These are phyloP conservation scores for Macrosoma leucophasiata DNA, from an alignment of 2,888 invertebrate genomes.

Conservation along the genomic window DNA sequence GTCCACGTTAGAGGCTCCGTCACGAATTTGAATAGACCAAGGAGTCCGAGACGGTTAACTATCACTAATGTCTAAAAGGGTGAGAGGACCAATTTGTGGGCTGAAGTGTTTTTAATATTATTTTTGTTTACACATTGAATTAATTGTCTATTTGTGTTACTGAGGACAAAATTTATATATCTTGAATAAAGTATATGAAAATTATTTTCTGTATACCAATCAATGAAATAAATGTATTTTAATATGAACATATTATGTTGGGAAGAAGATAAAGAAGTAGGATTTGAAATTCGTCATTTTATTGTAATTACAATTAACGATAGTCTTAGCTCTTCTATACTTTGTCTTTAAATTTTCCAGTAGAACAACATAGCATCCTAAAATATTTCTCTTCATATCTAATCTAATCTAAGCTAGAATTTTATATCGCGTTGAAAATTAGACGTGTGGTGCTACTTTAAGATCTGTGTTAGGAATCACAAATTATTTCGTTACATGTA, in stretches of 20 bases:
- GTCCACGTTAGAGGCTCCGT: conserved; percentile 60
- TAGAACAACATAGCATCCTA: conserved; percentile 28
- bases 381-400: conserved; percentile 32
- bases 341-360: conserved; percentile 30
- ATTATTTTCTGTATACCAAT: too few relatives aligned
- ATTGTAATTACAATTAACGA: conserved; percentile 15
- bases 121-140: too few relatives aligned
- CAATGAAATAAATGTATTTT: too few relatives aligned
- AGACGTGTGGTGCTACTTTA: conserved; percentile 60
- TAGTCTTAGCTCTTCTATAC: conserved; percentile 26
- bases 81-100: conserved; percentile 13
- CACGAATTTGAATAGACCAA: conserved; percentile 51
- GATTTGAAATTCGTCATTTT: conserved; percentile 3
- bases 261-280: too few relatives aligned
- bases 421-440: conserved; percentile 26
- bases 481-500: too few relatives aligned
- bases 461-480: too few relatives aligned
- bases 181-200: too few relatives aligned
- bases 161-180: too few relatives aligned
- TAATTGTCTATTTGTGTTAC: too few relatives aligned
- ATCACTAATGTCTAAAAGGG: conserved; percentile 53
- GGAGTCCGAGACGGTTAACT: conserved; percentile 59
- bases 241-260: too few relatives aligned
- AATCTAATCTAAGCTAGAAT: conserved; percentile 12
- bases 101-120: neutral